Evolutionary conservation across 2,888 invertebrate genomes (phyloP), one percentile per base, ranked within the genome.

Genomic region (Habrosyne pyritoides): DNA sequence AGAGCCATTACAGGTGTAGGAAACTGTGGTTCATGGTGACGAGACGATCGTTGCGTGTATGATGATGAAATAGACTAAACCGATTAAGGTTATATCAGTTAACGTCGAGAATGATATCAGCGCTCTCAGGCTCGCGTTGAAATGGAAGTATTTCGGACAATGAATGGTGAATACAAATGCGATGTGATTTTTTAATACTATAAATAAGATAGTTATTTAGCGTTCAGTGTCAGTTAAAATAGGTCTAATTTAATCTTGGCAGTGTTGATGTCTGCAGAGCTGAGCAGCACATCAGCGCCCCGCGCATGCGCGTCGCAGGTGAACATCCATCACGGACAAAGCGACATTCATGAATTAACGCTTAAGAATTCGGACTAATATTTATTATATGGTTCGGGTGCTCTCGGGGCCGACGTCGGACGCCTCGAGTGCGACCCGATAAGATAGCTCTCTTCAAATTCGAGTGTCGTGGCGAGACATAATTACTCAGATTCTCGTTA

Each of bases 231-330:
- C 78, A 77, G 77, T 73, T 68, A 70, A 74, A 83, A 81, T 80
- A 59, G 77, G 77, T 80, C 81, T 86, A 86, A 86, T 85, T 86
- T 79, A 69, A 86, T 83, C 85, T 87, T 86, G 86, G 87, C 87
- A 86, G 70, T 67, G 76, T 66, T 67, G 67, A 64, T 73, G 74
- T 69, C 67, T 21, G 47, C 47, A 47, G 47, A 56, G 61, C 60
- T 24, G 49, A 28, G 22, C 52, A 47, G 48, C 63, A 52, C 54
- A 59, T 60, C 57, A 55, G 54, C 53, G 59, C 58, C 50, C 47
- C 53, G 57, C 61, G 63, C 62, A 60, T 59, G 62, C 57, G 63
- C 57, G 24, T 33, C 55, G 52, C 54, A 52, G 57, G 51, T 53
- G 52, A 46, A 51, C 55, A 52, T 49, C 28, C 55, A 55, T 53